A percentile compares a stretch with the other conserved stretches of the same genome.
Evolutionary conservation across 2,113 vertebrate genomes (phyloP).

Genomic region (Athene noctua): DNA sequence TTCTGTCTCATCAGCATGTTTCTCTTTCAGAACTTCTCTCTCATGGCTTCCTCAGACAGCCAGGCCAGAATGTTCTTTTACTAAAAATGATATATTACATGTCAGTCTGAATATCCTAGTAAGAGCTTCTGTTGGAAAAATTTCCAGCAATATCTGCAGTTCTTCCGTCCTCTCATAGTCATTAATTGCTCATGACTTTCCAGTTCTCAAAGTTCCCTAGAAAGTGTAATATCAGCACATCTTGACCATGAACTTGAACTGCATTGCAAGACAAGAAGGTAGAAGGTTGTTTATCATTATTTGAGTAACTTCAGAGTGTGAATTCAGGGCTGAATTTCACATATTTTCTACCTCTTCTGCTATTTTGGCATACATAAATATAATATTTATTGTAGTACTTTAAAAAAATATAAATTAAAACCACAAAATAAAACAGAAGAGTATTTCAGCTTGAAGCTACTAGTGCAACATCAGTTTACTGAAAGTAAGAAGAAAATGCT

Average conservation of each 20-base stretch:
- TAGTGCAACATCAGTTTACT: not conserved
- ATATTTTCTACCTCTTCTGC: not conserved
- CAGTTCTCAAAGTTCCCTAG: slow-evolving; percentile 3
- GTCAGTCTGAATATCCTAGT: slow-evolving; percentile 21
- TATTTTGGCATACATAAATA: not conserved
- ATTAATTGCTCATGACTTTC: slow-evolving; percentile 38
- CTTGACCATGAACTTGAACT: slow-evolving; percentile 27
- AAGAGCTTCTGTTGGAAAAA: slow-evolving; percentile 47
- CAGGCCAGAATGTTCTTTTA: slow-evolving; percentile 17
- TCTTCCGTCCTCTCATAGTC: slow-evolving; percentile 27
- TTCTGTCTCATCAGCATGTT: not conserved
- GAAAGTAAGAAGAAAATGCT: not conserved
- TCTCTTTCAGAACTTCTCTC: not conserved
- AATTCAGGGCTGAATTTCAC: not conserved
- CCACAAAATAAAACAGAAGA: not conserved
- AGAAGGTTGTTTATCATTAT: not conserved
- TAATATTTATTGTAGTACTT: not conserved
- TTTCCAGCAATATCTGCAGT: slow-evolving; percentile 50
- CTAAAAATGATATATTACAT: slow-evolving; percentile 35
- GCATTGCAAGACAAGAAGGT: not conserved
- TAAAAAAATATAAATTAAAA: not conserved
- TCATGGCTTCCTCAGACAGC: not conserved
- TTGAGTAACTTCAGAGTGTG: not conserved
- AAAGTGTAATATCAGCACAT: slow-evolving; percentile 46
- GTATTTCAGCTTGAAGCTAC: not conserved